These are phyloP conservation scores for Pseudobourletiella spinata DNA, from an alignment of 1,140 invertebrate species.

Conservation along the genomic window DNA sequence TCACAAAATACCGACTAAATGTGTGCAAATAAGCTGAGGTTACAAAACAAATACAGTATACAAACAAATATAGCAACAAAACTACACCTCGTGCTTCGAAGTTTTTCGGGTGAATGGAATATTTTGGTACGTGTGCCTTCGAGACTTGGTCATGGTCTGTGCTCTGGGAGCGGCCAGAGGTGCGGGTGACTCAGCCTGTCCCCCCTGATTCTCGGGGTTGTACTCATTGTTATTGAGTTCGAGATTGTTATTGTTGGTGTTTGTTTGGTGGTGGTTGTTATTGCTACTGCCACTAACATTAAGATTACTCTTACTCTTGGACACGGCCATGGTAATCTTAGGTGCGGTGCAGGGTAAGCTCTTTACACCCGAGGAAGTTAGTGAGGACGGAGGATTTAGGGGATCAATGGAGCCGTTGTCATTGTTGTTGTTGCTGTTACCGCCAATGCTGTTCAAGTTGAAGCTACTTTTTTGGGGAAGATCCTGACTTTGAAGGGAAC, in stretches of 20 bases:
- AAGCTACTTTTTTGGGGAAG: neutral
- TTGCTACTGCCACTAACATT: neutral
- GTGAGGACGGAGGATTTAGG: neutral
- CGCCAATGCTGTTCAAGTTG: neutral
- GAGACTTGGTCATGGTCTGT: conserved; percentile 33
- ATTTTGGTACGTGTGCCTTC: conserved; percentile 39
- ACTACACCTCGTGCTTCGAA: conserved; percentile 26
- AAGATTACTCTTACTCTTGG: neutral
- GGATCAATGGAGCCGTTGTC: neutral
- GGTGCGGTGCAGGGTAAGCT: neutral
- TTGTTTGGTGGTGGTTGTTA: neutral
- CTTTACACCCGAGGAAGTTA: neutral
- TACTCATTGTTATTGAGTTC: conserved; percentile 6
- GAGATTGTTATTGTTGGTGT: neutral
- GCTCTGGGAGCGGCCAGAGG: conserved; percentile 36
- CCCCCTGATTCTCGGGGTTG: conserved; percentile 1
- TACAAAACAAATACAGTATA: no score
- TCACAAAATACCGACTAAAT: neutral
- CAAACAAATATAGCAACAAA: no score
- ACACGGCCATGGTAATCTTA: neutral
- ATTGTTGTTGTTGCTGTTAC: neutral
- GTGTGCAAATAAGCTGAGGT: no score
- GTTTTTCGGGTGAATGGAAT: conserved; percentile 38
- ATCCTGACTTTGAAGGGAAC: neutral
- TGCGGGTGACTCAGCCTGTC: neutral